Evolutionary conservation across 2,113 vertebrate species (phyloP).

Genomic region (Psilopogon haemacephalus): DNA sequence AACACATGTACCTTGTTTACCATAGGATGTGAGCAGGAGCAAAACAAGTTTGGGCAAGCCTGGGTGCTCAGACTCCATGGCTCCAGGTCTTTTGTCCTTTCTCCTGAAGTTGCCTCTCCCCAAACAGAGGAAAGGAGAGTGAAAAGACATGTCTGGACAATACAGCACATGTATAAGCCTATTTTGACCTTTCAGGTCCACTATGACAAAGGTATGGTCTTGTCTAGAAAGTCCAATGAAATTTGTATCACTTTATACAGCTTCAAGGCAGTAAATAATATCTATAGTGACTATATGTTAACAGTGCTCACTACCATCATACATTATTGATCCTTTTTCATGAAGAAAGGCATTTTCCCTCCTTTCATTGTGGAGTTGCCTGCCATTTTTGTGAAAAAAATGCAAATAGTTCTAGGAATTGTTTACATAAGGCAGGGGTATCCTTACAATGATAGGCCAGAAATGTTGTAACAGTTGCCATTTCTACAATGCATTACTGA

Average conservation of each 20-base stretch:
- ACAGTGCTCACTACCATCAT: neutral
- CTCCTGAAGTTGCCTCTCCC: too few species aligned
- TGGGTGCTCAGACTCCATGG: too few species aligned
- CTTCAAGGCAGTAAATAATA: neutral
- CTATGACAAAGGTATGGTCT: too few species aligned
- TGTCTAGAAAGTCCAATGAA: neutral
- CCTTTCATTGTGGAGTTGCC: neutral
- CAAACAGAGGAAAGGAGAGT: too few species aligned
- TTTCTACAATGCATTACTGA: neutral
- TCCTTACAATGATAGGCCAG: neutral
- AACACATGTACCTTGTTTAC: too few species aligned
- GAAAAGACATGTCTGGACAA: too few species aligned
- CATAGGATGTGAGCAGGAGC: too few species aligned
- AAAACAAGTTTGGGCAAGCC: too few species aligned
- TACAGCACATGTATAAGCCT: too few species aligned
- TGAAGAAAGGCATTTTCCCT: neutral
- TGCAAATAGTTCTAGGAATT: slow-evolving; percentile 1
- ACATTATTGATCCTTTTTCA: slow-evolving; percentile 3
- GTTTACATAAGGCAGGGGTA: neutral
- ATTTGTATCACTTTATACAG: neutral
- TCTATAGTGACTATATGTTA: neutral
- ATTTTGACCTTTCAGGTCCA: too few species aligned
- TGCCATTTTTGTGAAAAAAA: slow-evolving; percentile 10
- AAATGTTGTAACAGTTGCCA: neutral
- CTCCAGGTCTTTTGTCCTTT: too few species aligned